These are phyloP conservation scores for Malacoraja senta DNA, from an alignment of 2,797 vertebrate genomes.

Conservation along the genomic window DNA sequence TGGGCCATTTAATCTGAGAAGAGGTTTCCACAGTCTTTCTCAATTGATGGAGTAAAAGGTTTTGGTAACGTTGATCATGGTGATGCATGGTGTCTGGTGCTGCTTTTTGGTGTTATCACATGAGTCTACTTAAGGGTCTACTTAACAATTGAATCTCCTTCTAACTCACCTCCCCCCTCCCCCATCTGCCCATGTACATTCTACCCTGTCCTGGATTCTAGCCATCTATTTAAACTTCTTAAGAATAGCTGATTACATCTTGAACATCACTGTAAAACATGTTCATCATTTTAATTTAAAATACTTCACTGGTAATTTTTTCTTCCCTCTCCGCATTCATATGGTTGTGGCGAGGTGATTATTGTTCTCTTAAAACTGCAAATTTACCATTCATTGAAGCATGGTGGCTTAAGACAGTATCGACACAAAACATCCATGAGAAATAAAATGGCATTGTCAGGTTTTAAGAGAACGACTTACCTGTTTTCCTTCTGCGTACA, in stretches of 20 bases:
- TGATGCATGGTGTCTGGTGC: no score
- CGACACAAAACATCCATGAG: constrained; percentile 7
- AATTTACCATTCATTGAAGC: constrained; percentile 25
- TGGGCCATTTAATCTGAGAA: no score
- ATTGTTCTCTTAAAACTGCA: constrained; percentile 35
- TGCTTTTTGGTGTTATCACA: no score
- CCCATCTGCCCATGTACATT: background rate
- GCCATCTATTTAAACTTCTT: background rate
- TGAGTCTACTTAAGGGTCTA: no score
- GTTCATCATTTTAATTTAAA: background rate
- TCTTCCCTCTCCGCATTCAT: background rate
- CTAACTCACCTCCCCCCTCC: no score
- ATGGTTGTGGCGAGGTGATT: background rate
- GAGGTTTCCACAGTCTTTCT: no score
- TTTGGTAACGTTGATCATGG: no score
- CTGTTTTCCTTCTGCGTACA: constrained; percentile 93
- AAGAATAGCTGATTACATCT: background rate
- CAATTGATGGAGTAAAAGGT: no score
- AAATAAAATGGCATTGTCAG: constrained; percentile 23
- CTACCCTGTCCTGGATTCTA: background rate
- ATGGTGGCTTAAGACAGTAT: background rate
- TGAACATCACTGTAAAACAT: background rate
- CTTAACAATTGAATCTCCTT: background rate
- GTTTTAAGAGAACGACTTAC: constrained; percentile 67
- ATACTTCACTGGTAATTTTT: background rate